Evolutionary conservation across 2,113 vertebrate species (phyloP).

Genomic region (Colius striatus): DNA sequence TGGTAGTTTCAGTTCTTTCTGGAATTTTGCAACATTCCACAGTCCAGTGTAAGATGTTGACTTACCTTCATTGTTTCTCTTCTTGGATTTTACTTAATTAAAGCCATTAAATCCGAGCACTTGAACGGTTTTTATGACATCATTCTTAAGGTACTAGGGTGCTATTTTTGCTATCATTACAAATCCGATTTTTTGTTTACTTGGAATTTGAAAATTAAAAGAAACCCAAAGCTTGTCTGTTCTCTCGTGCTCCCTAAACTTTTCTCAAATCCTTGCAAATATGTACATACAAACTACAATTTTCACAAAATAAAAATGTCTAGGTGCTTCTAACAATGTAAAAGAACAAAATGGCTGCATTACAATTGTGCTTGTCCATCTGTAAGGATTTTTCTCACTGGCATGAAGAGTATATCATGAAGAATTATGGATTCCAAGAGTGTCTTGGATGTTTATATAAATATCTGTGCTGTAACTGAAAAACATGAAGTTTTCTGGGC

Average conservation of each 20-base stretch:
- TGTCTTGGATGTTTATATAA: background rate
- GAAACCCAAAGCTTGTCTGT: background rate
- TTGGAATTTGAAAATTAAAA: background rate
- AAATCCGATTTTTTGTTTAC: background rate
- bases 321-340: background rate
- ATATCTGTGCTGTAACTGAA: background rate
- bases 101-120: conserved; percentile 5
- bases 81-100: conserved; percentile 12
- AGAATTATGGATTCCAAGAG: background rate
- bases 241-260: background rate
- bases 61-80: background rate
- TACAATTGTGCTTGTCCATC: background rate
- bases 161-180: background rate
- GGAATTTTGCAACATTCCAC: background rate
- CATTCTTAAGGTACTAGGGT: background rate
- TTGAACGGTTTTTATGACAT: background rate
- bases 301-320: background rate
- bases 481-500: background rate
- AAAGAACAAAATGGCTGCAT: background rate
- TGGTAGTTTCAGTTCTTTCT: background rate
- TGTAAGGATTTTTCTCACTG: background rate
- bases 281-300: background rate
- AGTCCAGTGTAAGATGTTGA: background rate
- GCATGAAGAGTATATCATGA: background rate
- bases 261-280: background rate